A percentile compares a stretch with the other conserved stretches of the same genome.
phyloP scores from a whole-genome alignment of 2,888 invertebrate genomes.

The Conops quadrifasciatus region DNA sequence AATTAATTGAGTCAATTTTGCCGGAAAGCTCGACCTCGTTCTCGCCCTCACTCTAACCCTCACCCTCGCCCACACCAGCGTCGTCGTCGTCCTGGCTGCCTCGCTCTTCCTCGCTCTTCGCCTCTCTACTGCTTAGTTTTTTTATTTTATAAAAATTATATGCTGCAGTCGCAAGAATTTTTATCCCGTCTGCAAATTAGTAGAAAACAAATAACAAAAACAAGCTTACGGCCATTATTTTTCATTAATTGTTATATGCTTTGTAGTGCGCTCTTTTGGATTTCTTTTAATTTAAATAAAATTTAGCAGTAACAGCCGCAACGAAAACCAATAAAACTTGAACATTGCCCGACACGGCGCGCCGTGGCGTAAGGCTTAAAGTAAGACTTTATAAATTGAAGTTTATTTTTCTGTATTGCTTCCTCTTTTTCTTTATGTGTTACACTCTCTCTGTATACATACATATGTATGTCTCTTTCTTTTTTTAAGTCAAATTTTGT shows the following conservation, averaged over 20 bases:
- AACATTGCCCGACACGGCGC: not conserved
- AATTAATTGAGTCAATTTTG: constrained; percentile 13
- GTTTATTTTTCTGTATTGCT: constrained; percentile 8
- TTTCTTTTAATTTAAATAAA: constrained; percentile 20
- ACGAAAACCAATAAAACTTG: constrained; percentile 13
- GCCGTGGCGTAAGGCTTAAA: constrained; percentile 3
- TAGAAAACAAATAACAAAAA: not conserved
- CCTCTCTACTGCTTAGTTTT: not conserved
- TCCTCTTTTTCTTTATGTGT: too few relatives aligned
- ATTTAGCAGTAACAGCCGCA: not conserved
- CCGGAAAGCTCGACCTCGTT: too few relatives aligned
- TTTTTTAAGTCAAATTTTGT: not conserved
- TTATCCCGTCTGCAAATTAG: constrained; percentile 1
- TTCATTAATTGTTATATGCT: constrained; percentile 22
- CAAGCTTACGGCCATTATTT: constrained; percentile 5
- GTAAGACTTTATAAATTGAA: not conserved
- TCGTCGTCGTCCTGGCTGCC: not conserved
- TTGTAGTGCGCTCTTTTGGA: not conserved
- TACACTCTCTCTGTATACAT: constrained; percentile 4
- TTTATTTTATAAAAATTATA: not conserved
- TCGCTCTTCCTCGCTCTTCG: not conserved
- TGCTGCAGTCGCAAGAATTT: constrained; percentile 8
- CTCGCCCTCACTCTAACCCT: too few relatives aligned
- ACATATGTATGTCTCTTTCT: not conserved
- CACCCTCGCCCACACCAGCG: too few relatives aligned